A percentile compares a stretch with the other conserved stretches of the same genome.
Conservation (phyloP, 30 jellyfish, hydroid and myxozoan species). For the Calvadosia cruxmelitensis region DNA sequence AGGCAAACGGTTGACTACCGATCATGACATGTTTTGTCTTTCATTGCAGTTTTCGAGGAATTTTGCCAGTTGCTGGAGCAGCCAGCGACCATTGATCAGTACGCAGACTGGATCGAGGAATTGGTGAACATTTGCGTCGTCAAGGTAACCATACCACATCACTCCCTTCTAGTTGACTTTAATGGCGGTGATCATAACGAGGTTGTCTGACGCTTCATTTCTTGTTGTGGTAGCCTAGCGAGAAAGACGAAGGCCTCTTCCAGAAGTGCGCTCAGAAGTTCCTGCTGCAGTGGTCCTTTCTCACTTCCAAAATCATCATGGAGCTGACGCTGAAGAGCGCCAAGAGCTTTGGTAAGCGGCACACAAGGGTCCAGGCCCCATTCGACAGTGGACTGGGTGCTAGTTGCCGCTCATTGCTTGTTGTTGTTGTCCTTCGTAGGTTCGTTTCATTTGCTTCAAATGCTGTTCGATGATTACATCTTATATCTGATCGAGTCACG, state of each 20-base stretch:
- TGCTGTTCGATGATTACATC: constrained; percentile 92
- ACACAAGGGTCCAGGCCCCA: too few relatives aligned
- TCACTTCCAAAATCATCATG: constrained; percentile 73
- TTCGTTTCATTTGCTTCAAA: constrained; percentile 80
- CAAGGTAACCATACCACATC: constrained; percentile 35
- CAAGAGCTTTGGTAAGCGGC: constrained; percentile 84
- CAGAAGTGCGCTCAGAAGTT: constrained; percentile 84
- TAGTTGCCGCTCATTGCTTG: too few relatives aligned
- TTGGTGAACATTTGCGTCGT: constrained; percentile 68
- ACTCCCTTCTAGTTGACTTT: too few relatives aligned
- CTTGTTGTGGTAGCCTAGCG: constrained; percentile 71
- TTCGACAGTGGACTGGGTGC: background rate
- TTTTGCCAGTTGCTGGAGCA: constrained; percentile 62
- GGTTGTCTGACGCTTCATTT: too few relatives aligned
- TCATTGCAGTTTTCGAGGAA: constrained; percentile 57
- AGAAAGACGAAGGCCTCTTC: constrained; percentile 50
- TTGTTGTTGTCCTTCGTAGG: constrained; percentile 33
- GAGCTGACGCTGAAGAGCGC: constrained; percentile 95
- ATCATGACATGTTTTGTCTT: too few relatives aligned
- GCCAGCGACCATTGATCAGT: constrained; percentile 90
- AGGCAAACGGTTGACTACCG: background rate
- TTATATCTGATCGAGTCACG: constrained; percentile 81
- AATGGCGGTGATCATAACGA: too few relatives aligned
- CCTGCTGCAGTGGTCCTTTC: constrained; percentile 81
- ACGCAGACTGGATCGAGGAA: constrained; percentile 83